Evolutionary conservation across 2,888 invertebrate species (phyloP), one percentile per base, ranked within the genome.

Genomic region (Drosophila ustulata): DNA sequence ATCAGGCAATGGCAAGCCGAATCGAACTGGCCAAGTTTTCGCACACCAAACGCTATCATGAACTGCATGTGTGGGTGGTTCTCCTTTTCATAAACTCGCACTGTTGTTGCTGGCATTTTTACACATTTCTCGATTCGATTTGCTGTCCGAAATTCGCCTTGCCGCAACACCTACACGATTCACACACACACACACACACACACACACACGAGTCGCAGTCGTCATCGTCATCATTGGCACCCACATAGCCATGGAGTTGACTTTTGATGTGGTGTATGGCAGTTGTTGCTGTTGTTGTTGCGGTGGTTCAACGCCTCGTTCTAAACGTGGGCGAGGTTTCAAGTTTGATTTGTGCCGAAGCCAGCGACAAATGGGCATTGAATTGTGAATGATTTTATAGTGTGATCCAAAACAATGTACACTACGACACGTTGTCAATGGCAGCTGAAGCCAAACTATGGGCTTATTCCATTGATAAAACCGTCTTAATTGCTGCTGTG

Each of bases 71-170:
- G 79, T 76, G 46, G 78, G 78, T 46, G 66, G 26, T n/a, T 9
- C 50, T 39, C 47, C 13, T 43, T n/a, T 49, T 51, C 43, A 56
- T 43, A 72, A 23, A 11, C 39, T 37, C 25, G 6, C 18, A 18
- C 30, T 49, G 51, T n/a, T 71, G 32, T 56, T 50, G 49, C 59
- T 82, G 82, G 73, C 69, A 76, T 84, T 85, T 82, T 82, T 82
- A 82, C 80, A 81, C 70, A 74, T 46, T 71, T 80, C 67, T 71
- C 58, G 49, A 43, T 47, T 65, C 65, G 78, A 77, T 76, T 76
- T 71, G 77, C 82, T 84, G 83, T 85, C 83, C 83, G 88, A 83
- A 88, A 75, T 80, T 74, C 55, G 87, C 87, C 87, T 82, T 82
- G 80, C 68, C 53, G 45, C 34, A 43, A 56, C 50, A 58, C 53